Base-by-base conservation (phyloP, 2,113 vertebrate genomes). In the pig (Sus scrofa) region DNA sequence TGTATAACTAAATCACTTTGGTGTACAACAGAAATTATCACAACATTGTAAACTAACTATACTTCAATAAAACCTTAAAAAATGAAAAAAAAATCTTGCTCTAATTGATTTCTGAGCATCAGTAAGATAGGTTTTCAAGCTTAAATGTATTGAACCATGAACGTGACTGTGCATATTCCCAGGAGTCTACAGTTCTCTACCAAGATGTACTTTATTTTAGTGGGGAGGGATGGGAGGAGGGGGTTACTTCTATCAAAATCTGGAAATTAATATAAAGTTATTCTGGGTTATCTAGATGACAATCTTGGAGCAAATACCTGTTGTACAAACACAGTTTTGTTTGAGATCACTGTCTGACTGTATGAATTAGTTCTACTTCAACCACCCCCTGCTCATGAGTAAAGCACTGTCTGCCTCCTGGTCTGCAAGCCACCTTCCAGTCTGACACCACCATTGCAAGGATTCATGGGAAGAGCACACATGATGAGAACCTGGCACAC, bases 161-260 rank as follows among this genome's bases (percentile, higher is more conserved):
- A 88, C 62, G 24, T 60, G 12, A 13, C 50, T 3, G 26, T 78
- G 11, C 6, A 11, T 58, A 37, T 95, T 87, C 52, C 19, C 11
- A 60, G 12, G 37, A 74, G 67, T 22, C 58, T 32, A 68, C 0
- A 93, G 39, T 58, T 86, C 54, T 79, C 22, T 67, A 30, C 26
- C 24, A 83, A 58, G 5, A 81, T 70, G 94, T 73, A n/a, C 24
- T 62, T 85, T 44, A 50, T 79, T 63, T 79, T 63, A 7, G 3
- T 3, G 2, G 6, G 27, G 2, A 19, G 13, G 0, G 7, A 7
- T 6, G 19, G 0, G 2, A 0, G 6, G 4, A 81, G 20, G 16
- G 13, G 19, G 50, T 74, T 74, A 26, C 10, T n/a, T 89, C 56
- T 37, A 84, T 87, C 16, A 84, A 63, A 74, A 75, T 74, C 34